A percentile compares a stretch with the other conserved stretches of the same genome.
Conservation (phyloP, 2,113 vertebrate species). For the Oncorhynchus keta region DNA sequence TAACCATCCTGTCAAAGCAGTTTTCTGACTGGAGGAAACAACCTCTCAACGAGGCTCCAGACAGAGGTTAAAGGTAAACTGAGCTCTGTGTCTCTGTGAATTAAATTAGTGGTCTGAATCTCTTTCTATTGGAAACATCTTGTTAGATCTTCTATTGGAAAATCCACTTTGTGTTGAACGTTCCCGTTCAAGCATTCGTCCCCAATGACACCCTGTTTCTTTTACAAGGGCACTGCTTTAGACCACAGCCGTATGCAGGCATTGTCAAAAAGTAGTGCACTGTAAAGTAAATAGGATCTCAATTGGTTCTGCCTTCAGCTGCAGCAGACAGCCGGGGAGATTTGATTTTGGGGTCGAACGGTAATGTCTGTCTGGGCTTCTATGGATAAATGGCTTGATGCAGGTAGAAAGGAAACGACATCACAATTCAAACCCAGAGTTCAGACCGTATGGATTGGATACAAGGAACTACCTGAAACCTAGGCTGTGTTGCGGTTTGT, state of each 20-base stretch:
- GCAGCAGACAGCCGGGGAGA: constrained; percentile 10
- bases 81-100: neutral
- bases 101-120: constrained; percentile 13
- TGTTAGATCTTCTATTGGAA: constrained; percentile 32
- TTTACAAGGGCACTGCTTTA: no score
- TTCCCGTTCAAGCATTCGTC: no score
- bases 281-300: no score
- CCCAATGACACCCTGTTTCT: no score
- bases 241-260: no score
- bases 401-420: constrained; percentile 7
- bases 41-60: neutral
- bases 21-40: neutral
- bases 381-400: constrained; percentile 18
- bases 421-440: neutral
- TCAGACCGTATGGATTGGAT: no score
- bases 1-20: no score
- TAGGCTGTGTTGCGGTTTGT: no score
- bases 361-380: constrained; percentile 29
- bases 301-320: no score
- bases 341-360: constrained; percentile 31
- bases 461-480: no score
- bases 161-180: constrained; percentile 1
- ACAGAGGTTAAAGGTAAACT: neutral
- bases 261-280: no score
- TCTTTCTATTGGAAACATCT: constrained; percentile 34